These are phyloP conservation scores for Eucera pruinosa DNA, from an alignment of 2,888 invertebrate species.

Conservation along the genomic window DNA sequence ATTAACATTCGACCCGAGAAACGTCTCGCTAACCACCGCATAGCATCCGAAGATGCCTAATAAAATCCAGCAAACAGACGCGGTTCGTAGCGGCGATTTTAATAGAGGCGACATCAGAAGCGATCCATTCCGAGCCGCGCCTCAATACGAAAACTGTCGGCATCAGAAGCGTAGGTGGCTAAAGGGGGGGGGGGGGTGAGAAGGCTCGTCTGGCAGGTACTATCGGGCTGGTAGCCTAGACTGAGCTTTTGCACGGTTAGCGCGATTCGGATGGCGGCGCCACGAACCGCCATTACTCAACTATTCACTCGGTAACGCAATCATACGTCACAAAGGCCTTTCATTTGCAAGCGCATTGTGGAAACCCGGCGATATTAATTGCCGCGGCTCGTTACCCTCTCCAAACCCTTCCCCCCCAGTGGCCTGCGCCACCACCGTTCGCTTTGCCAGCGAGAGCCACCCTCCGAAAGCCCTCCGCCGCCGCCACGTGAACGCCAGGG, in stretches of 20 bases:
- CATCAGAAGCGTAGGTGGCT: conserved; percentile 35
- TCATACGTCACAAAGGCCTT: conserved; percentile 85
- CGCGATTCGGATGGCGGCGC: conserved; percentile 78
- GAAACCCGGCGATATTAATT: conserved; percentile 84
- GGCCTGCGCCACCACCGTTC: conserved; percentile 16
- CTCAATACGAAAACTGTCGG: conserved; percentile 59
- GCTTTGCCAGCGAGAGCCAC: conserved; percentile 48
- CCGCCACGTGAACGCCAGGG: conserved; percentile 53
- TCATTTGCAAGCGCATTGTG: conserved; percentile 85
- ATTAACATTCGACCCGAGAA: too few relatives aligned
- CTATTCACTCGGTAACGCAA: conserved; percentile 84
- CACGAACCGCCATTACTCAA: conserved; percentile 83
- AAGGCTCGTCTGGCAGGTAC: conserved; percentile 67
- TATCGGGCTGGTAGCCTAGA: conserved; percentile 68
- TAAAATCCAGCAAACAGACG: background rate
- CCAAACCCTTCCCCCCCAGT: conserved; percentile 58
- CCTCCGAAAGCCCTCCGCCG: conserved; percentile 52
- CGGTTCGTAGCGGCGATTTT: background rate
- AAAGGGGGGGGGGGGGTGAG: background rate
- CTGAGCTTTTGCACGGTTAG: conserved; percentile 74
- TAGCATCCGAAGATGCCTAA: too few relatives aligned
- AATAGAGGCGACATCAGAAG: conserved; percentile 20
- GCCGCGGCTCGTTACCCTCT: conserved; percentile 84
- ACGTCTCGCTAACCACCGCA: too few relatives aligned
- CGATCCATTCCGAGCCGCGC: conserved; percentile 38